Evolutionary conservation across 2,113 vertebrate genomes (phyloP).

Genomic region (Tauraco erythrolophus): DNA sequence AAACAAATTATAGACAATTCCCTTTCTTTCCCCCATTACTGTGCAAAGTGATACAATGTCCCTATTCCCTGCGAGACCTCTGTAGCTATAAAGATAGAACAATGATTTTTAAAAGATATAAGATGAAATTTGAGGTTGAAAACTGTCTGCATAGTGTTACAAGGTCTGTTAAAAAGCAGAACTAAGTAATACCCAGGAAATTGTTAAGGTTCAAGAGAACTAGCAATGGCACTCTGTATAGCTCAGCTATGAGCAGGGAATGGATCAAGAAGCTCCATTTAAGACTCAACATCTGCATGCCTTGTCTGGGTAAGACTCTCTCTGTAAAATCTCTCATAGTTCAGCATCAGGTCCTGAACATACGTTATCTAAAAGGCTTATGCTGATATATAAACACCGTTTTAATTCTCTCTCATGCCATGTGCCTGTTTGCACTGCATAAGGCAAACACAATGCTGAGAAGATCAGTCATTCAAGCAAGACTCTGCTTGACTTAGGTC

Average conservation of each 20-base stretch:
- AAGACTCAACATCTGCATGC: neutral
- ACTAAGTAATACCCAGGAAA: neutral
- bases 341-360: neutral
- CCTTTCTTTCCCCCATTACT: conserved; percentile 39
- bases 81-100: conserved; percentile 57
- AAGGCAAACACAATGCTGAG: neutral
- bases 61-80: conserved; percentile 49
- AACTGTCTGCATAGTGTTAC: conserved; percentile 5
- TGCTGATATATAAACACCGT: neutral
- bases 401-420: neutral
- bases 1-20: conserved; percentile 77
- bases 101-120: conserved; percentile 62
- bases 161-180: conserved; percentile 25
- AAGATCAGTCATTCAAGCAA: neutral
- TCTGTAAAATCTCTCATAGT: neutral
- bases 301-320: neutral
- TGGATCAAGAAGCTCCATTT: neutral
- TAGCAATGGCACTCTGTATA: neutral
- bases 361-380: neutral
- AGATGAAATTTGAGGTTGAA: conserved; percentile 40
- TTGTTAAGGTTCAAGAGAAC: neutral
- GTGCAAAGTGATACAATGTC: conserved; percentile 51
- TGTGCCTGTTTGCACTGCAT: neutral
- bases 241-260: neutral
- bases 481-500: neutral